Evolutionary conservation across 2,797 vertebrate genomes (phyloP).

Genomic region (Neostethus bicornis): DNA sequence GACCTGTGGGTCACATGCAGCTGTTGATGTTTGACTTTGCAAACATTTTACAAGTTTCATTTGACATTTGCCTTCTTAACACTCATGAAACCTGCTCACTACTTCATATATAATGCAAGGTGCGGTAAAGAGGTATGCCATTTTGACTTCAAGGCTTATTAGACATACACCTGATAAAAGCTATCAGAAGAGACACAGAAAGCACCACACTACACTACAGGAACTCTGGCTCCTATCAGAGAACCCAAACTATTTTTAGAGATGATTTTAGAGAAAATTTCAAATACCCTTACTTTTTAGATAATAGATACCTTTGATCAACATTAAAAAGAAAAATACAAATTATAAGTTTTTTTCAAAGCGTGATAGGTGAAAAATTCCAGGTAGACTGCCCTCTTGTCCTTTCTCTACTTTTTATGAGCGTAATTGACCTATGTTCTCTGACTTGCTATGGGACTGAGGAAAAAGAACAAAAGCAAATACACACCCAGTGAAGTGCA

Average conservation of each 20-base stretch:
- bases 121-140: constrained; percentile 67
- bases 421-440: constrained; percentile 75
- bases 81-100: constrained; percentile 43
- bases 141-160: constrained; percentile 75
- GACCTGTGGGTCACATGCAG: constrained; percentile 19
- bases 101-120: constrained; percentile 71
- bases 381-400: constrained; percentile 27
- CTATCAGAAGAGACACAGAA: constrained; percentile 51
- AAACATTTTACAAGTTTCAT: constrained; percentile 36
- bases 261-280: constrained; percentile 32
- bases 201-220: constrained; percentile 52
- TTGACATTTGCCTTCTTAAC: constrained; percentile 49
- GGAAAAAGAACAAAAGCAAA: constrained; percentile 55
- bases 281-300: constrained; percentile 11
- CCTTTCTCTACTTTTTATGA: constrained; percentile 63
- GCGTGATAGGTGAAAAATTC: constrained; percentile 6
- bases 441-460: constrained; percentile 36
- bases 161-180: constrained; percentile 73
- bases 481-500: constrained; percentile 46
- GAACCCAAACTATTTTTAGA: constrained; percentile 50
- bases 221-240: constrained; percentile 64
- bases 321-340: background rate
- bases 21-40: constrained; percentile 45
- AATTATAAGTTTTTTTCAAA: too few species aligned
- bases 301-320: constrained; percentile 13